Base-by-base conservation (phyloP, 1,140 invertebrate species). In the Semibalanus balanoides region DNA sequence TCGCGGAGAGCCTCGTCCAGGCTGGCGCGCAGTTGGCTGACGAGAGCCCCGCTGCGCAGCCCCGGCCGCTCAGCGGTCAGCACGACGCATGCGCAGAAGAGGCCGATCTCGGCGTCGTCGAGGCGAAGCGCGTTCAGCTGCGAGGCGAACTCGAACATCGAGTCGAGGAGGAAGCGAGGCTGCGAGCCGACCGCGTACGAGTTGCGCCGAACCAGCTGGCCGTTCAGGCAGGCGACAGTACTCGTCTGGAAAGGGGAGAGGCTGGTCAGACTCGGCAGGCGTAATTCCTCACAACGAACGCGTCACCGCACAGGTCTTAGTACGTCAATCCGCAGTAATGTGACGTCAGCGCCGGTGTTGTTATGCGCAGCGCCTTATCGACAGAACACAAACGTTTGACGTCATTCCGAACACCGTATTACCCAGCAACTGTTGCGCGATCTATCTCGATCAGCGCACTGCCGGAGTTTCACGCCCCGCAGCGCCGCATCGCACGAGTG, bases 111-210 rank as follows among this genome's bases (percentile, higher is more conserved):
- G 43, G 92, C 91, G 82, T 98, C 96, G 22, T 92, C 92, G 75
- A 99, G 86, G 82, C 91, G 89, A 82, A 98, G 88, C 17, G 89
- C 88, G 83, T 97, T 97, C 83, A 98, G 91, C 79, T 94, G 88
- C 82, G 97, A 94, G 70, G 95, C 94, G 84, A 99, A 97, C 81
- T 98, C 96, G 83, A 98, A 97, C 86, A 97, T 98, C 77, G 93
- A 96, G 82, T 97, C 94, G 84, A 97, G 92, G 31, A 99, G 89
- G 83, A 97, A 97, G 79, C 94, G 88, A 19, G 94, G 94, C 85
- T 96, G 96, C 92, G 93, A 80, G 80, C 80, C 76, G 78, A 79
- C 75, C 84, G 94, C 92, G 78, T 96, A 92, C 74, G 93, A 90
- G 83, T 96, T 93, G 74, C 93, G 88, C 81, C 93, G 92, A 82